Conservation (phyloP, 2,113 vertebrate species). For the Dicaeum eximium region DNA sequence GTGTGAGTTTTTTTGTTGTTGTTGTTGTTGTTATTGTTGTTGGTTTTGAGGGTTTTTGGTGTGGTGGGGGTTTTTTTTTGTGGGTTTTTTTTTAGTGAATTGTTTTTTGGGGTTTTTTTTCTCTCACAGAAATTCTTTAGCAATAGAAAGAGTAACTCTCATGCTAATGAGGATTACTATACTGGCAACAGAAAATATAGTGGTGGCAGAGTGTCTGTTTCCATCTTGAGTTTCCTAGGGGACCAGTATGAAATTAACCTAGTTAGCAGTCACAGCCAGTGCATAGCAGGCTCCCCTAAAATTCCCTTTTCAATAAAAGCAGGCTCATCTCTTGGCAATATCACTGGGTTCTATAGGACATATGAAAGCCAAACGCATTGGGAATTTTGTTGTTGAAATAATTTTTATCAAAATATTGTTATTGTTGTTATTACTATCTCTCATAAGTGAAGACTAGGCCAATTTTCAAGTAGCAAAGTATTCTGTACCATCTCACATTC, state of each 20-base stretch:
- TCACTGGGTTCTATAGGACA: background rate
- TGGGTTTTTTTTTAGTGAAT: too few relatives aligned
- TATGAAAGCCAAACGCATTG: background rate
- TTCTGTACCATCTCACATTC: background rate
- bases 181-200: background rate
- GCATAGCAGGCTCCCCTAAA: background rate
- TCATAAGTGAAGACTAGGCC: background rate
- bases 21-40: background rate
- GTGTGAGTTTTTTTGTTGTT: too few relatives aligned
- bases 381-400: background rate
- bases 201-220: background rate
- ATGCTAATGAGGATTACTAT: background rate
- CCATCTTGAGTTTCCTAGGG: background rate
- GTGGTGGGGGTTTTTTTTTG: background rate
- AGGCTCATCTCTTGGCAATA: background rate
- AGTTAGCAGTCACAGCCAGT: background rate
- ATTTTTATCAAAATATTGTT: background rate
- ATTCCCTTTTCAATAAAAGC: background rate
- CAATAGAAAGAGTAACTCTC: background rate
- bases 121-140: background rate
- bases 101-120: background rate
- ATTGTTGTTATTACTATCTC: background rate
- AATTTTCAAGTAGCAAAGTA: background rate
- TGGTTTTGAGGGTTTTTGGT: background rate
- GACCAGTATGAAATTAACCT: background rate